phyloP scores from a whole-genome alignment of 2,113 vertebrate genomes.

The Perca fluviatilis region DNA sequence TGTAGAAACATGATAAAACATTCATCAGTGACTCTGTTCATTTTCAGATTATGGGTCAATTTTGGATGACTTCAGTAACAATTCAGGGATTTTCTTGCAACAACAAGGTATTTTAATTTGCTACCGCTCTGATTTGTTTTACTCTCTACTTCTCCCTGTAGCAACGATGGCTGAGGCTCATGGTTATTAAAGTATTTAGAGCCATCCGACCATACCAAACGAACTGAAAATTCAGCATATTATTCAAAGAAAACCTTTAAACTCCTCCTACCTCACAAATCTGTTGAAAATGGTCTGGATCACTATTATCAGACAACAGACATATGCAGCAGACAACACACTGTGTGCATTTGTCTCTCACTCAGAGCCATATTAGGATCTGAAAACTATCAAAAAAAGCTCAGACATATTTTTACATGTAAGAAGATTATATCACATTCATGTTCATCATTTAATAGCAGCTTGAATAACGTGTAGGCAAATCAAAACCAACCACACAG shows the following conservation, averaged over 20 bases:
- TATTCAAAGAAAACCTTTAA: not conserved
- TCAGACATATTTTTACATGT: not conserved
- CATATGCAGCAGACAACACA: not conserved
- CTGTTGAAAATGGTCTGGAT: not conserved
- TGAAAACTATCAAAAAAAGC: slow-evolving; percentile 6
- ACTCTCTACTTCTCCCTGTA: not conserved
- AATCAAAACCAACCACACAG: not conserved
- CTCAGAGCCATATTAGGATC: not conserved
- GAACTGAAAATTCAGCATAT: not conserved
- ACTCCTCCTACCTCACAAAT: not conserved
- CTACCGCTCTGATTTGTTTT: not conserved
- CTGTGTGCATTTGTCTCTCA: not conserved
- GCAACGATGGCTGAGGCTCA: not conserved
- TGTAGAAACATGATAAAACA: not conserved
- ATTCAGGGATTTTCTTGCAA: not conserved
- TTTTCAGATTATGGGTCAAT: not conserved
- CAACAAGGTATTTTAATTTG: slow-evolving; percentile 3
- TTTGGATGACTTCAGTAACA: slow-evolving; percentile 1
- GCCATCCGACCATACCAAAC: not conserved
- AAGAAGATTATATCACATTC: not conserved
- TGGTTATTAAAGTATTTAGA: not conserved
- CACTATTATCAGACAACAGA: not conserved
- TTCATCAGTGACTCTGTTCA: not conserved
- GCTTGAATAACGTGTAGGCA: not conserved
- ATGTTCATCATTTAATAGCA: not conserved